Base-by-base conservation (phyloP, 2,888 invertebrate species). In the Arctia plantaginis region DNA sequence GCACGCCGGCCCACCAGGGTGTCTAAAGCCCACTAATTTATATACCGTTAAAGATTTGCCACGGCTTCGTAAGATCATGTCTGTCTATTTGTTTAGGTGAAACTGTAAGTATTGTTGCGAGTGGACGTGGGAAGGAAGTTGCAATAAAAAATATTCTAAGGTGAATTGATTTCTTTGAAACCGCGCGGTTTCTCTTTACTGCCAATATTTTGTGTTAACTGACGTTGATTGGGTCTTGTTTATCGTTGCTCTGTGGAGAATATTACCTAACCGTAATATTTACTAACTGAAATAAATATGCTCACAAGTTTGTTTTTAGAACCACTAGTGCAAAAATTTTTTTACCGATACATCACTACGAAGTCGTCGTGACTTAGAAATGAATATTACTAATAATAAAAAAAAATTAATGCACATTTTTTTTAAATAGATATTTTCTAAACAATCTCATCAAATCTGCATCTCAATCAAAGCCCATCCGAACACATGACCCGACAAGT, bases 21-120 rank as follows among this genome's bases (percentile, higher is more conserved):
- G 89, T 84, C 86, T 77, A 44, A 75, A 78, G 79, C 82, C 82
- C 81, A 87, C 84, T 87, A 86, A 91, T 91, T 91, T 89, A 89
- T 89, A 87, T 87, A 91, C 93, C 91, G 93, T 92, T 92, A 93
- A 91, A 89, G 88, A 91, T 90, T 92, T 90, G 89, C 86, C 85
- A 85, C 88, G 87, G 83, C 86, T 85, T 80, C 81, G 85, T 86
- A 83, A 88, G 85, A 90, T 90, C 89, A 88, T 90, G 90, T 85
- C 89, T 84, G 87, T 85, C 84, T 92, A 87, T 93, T 93, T 91
- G 90, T 92, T 93, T 92, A 91, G 91, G 92, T 90, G 91, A 92
- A 91, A 92, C 87, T 90, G 90, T 90, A 89, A 82, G 84, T 91
- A 90, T 89, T 90, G 88, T 90, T 88, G 87, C 85, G 82, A 86